Conservation (phyloP, 1,140 invertebrate species). For the Drosophila santomea region DNA sequence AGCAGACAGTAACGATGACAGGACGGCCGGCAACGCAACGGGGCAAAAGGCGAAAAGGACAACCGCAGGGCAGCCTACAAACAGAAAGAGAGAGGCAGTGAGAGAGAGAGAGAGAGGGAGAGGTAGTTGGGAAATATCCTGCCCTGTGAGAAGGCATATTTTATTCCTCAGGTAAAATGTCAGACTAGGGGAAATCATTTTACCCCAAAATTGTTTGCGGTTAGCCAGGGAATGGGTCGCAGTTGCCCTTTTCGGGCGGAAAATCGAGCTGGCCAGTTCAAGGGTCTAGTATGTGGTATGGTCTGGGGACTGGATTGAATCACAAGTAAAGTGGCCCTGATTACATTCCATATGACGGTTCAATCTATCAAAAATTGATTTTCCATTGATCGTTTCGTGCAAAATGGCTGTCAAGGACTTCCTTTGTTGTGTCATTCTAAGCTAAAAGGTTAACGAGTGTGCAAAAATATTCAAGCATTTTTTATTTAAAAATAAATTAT, state of each 20-base stretch:
- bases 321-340: conserved; percentile 20
- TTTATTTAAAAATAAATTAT: too few species aligned
- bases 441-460: too few species aligned
- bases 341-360: conserved; percentile 14
- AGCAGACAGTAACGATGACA: conserved; percentile 79
- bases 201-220: conserved; percentile 26
- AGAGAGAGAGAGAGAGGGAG: neutral
- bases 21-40: conserved; percentile 41
- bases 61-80: conserved; percentile 26
- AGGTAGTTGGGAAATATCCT: conserved; percentile 16
- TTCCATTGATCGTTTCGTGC: neutral
- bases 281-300: neutral
- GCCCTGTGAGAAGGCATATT: conserved; percentile 45
- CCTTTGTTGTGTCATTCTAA: neutral
- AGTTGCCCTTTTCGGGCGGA: conserved; percentile 16
- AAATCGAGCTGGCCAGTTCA: conserved; percentile 9
- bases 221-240: conserved; percentile 24
- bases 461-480: too few species aligned
- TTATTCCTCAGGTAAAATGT: conserved; percentile 44
- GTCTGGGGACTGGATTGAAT: neutral
- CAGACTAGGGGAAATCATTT: conserved; percentile 37
- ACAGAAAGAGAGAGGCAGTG: neutral
- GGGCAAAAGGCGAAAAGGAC: conserved; percentile 45
- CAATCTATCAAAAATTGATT: conserved; percentile 15
- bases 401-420: neutral